Evolutionary conservation across 35 echinoderm and acorn worm species (phyloP).

Genomic region (Apostichopus californicus): DNA sequence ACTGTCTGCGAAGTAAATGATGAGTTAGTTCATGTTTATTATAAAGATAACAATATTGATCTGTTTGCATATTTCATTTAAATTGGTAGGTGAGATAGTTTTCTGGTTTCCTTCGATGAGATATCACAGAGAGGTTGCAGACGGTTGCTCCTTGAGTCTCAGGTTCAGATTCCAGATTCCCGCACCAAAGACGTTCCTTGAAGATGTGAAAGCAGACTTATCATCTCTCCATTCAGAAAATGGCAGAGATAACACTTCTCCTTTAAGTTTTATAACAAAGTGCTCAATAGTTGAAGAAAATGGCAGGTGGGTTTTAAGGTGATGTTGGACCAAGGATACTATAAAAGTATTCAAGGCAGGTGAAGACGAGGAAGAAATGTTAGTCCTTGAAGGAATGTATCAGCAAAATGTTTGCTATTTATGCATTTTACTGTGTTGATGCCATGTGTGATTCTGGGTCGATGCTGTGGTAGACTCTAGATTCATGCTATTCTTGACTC

Average conservation of each 20-base stretch:
- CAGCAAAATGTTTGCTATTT: no score
- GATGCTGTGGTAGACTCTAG: no score
- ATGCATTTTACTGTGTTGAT: no score
- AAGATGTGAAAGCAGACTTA: conserved; percentile 47
- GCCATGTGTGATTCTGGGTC: no score
- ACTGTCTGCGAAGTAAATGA: no score
- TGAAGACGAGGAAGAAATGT: no score
- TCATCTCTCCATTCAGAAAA: neutral
- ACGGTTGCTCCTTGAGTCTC: conserved; percentile 91
- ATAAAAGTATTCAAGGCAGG: no score
- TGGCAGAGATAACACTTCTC: neutral
- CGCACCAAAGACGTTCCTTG: conserved; percentile 70
- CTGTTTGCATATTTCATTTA: no score
- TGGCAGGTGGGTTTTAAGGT: neutral
- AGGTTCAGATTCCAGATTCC: conserved; percentile 76
- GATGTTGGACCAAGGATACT: neutral
- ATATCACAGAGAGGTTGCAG: conserved; percentile 79
- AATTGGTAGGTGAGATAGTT: conserved; percentile 70
- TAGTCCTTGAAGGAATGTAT: no score
- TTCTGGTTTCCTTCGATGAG: conserved; percentile 86
- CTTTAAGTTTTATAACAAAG: neutral
- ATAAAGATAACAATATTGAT: no score
- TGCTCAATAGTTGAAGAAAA: conserved; percentile 19
- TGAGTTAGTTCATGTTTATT: no score
- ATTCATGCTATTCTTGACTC: no score